Base-by-base conservation (phyloP, 2,113 vertebrate species). In the Romanogobio albipinnatus region DNA sequence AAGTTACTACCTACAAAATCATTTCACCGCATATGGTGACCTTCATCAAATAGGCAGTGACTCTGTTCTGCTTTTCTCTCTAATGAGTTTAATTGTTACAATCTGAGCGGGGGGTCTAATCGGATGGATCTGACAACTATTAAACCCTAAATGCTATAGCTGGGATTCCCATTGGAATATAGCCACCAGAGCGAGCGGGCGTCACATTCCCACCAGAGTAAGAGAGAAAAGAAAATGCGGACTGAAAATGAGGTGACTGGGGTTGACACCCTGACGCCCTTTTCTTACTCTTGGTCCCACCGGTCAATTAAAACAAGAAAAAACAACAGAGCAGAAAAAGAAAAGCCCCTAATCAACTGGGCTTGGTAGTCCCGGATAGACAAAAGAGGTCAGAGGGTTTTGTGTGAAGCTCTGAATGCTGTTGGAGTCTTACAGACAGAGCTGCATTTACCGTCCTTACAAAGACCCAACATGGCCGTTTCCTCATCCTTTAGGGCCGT, bases 381-480 rank as follows among this genome's bases (percentile, higher is more conserved):
- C 91, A 91, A 91, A 93, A 83, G 87, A 83, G 94, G 93, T 94
- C 93, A 93, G 91, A 92, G 92, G 91, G 89, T 93, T 93, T 92
- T 93, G 86, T 93, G 91, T 45, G 90, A 76, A 81, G 87, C 66
- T 14, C 29, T 94, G 93, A 95, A 94, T 91, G 86, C 91, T 90
- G 76, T 85, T 89, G 85, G 86, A 90, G 85, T 88, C 91, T 89
- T 85, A 49, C 88, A 88, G 91, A 93, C 92, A 91, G 91, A 92
- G 92, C 87, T 81, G 92, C 93, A 89, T 94, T 88, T 94, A 93
- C 82, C 87, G 76, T 47, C 24, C 86, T 83, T 84, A 94, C 94
- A 95, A 94, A 94, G 93, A 90, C 89, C 92, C 91, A 94, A 94
- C 92, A 93, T 84, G 87, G 92, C 91, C 91, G 92, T 90, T 92